Conservation (phyloP, 2,797 vertebrate genomes). For the Rhyacichthys aspro region DNA sequence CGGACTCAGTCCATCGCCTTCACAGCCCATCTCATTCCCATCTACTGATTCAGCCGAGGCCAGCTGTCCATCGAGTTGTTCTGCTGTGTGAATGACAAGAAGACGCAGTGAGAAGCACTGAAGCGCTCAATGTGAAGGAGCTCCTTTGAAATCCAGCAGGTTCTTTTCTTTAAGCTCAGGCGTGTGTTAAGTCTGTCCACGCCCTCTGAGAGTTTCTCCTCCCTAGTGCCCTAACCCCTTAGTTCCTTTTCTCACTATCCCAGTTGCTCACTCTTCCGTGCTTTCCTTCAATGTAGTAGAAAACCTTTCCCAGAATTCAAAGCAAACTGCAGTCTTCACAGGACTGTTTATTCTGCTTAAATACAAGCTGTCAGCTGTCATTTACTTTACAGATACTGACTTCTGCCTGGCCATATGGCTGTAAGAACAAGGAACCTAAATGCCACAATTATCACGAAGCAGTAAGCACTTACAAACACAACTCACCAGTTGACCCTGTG, state of each 20-base stretch:
- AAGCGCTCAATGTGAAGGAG: slow-evolving; percentile 72
- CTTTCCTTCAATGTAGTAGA: slow-evolving; percentile 37
- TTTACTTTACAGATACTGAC: slow-evolving; percentile 49
- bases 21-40: slow-evolving; percentile 65
- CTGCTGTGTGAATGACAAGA: slow-evolving; percentile 77
- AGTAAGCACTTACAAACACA: slow-evolving; percentile 59
- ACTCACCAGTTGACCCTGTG: slow-evolving; percentile 55
- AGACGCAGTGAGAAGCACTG: slow-evolving; percentile 65
- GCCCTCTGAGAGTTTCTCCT: slow-evolving; percentile 61
- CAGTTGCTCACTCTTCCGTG: slow-evolving; percentile 62
- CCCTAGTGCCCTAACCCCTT: slow-evolving; percentile 47
- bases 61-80: slow-evolving; percentile 76
- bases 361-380: slow-evolving; percentile 14
- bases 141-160: slow-evolving; percentile 71
- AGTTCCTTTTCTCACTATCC: slow-evolving; percentile 47
- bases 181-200: slow-evolving; percentile 73
- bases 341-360: slow-evolving; percentile 12
- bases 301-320: slow-evolving; percentile 58
- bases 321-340: slow-evolving; percentile 28
- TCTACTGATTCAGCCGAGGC: slow-evolving; percentile 52
- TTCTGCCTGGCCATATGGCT: slow-evolving; percentile 68
- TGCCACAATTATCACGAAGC: slow-evolving; percentile 59
- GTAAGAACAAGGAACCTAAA: slow-evolving; percentile 52
- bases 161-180: slow-evolving; percentile 75
- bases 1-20: slow-evolving; percentile 55